Evolutionary conservation across 1,140 invertebrate species (phyloP).

Genomic region (Hestina assimilis): DNA sequence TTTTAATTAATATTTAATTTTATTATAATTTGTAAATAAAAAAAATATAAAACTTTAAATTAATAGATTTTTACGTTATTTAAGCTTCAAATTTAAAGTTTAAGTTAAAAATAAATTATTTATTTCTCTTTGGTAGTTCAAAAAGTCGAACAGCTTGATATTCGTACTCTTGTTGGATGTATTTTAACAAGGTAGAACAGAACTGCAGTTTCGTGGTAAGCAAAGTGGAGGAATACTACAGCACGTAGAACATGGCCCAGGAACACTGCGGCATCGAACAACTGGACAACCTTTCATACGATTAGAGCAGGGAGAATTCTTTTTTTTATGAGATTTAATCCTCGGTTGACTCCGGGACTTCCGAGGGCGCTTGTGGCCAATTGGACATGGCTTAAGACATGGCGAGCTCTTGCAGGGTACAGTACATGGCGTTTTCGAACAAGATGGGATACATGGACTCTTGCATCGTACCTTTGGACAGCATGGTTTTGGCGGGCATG

Average conservation of each 20-base stretch:
- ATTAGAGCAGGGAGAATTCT: constrained; percentile 57
- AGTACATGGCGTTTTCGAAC: constrained; percentile 17
- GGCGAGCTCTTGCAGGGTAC: constrained; percentile 47
- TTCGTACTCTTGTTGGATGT: constrained; percentile 4
- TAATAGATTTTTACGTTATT: no score
- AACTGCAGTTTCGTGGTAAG: constrained; percentile 43
- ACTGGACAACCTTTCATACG: constrained; percentile 46
- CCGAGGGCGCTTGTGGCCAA: constrained; percentile 42
- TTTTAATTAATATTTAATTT: no score
- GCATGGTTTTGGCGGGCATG: constrained; percentile 22
- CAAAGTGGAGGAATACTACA: constrained; percentile 31
- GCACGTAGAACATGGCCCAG: constrained; percentile 36
- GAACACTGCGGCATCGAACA: constrained; percentile 50
- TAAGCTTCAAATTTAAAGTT: no score
- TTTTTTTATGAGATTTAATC: constrained; percentile 48
- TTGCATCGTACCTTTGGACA: constrained; percentile 20
- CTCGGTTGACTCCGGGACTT: constrained; percentile 47
- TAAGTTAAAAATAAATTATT: no score
- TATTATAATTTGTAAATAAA: no score
- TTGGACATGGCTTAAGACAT: constrained; percentile 51
- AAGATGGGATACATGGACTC: constrained; percentile 23
- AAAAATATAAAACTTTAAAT: no score
- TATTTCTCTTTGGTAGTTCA: no score
- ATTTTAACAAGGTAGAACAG: constrained; percentile 37
- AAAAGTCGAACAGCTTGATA: constrained; percentile 1